Evolutionary conservation across 92 coral and sea anemone genomes (phyloP), one percentile per base, ranked within the genome.

Genomic region (Epizoanthus stellaris): DNA sequence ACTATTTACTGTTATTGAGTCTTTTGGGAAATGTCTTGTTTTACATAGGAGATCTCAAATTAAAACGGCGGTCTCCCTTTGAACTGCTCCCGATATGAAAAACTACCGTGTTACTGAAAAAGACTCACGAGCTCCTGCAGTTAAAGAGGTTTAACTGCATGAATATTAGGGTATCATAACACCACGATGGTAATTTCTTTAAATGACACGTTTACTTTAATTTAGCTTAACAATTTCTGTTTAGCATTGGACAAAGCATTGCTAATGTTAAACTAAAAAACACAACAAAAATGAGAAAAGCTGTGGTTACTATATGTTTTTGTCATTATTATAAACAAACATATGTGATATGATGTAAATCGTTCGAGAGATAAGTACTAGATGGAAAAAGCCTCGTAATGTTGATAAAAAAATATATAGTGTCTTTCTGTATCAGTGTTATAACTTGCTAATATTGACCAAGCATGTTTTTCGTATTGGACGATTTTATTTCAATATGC

Each of bases 51-150:
- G 7, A 76, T n/a, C 30, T 19, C 6, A 77, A 42, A 19, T 20
- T 72, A 72, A 72, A 72, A 72, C 59, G 58, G 58, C 77, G 56
- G 60, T 72, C 4, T 62, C 65, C 4, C 21, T 76, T 76, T 54
- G 23, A 77, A 42, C 82, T 77, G 45, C 73, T 62, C 30, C 36
- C 56, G 56, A 52, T 52, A 52, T 11, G 12, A 52, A 36, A 62
- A 63, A 11, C 49, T 34, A 36, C 20, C 56, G 34, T 43, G 82
- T 60, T 40, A 59, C 69, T 76, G 82, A 76, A 60, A 34, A 76
- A 4, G 20, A 40, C 81, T 38, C 81, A 58, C 6, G 61, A 58
- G 1, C n/a, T 76, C 82, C 82, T 25, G 71, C 69, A 61, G 71
- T 20, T 77, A 77, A 61, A 58, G n/a, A 53, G 53, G 65, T 75